phyloP scores from a whole-genome alignment of 2,797 vertebrate genomes.

The Sandelia bainsii region DNA sequence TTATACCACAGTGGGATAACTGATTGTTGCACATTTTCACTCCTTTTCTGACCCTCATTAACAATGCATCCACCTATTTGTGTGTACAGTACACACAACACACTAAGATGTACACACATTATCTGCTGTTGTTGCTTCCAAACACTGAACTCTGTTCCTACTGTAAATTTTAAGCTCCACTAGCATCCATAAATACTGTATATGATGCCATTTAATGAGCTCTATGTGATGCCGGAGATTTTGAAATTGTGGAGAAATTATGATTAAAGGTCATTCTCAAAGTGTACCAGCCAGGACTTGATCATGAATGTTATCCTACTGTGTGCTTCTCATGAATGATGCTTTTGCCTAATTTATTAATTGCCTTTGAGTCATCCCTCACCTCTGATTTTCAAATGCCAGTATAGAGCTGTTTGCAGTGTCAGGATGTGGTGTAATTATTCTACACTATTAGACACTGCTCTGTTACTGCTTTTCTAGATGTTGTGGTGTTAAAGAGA shows the following conservation, averaged over 20 bases:
- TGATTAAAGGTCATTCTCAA: conserved; percentile 45
- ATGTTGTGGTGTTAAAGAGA: conserved; percentile 22
- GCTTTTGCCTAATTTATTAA: conserved; percentile 34
- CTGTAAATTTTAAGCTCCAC: conserved; percentile 8
- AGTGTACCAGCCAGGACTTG: conserved; percentile 24
- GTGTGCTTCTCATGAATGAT: conserved; percentile 41
- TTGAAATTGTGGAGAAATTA: conserved; percentile 33
- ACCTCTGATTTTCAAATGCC: conserved; percentile 27
- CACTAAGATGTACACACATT: conserved; percentile 13
- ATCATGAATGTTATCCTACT: conserved; percentile 30
- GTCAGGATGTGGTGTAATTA: conserved; percentile 15
- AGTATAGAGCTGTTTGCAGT: conserved; percentile 12
- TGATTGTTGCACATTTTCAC: conserved; percentile 33
- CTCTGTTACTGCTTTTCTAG: background rate
- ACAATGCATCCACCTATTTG: conserved; percentile 51
- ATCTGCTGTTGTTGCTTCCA: conserved; percentile 27
- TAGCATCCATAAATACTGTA: conserved; percentile 42
- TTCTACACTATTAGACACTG: conserved; percentile 18
- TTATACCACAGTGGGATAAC: conserved; percentile 34
- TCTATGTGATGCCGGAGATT: conserved; percentile 36
- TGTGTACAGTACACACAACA: background rate
- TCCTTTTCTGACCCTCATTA: conserved; percentile 53
- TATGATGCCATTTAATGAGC: conserved; percentile 36
- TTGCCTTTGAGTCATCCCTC: conserved; percentile 30
- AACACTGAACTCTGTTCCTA: conserved; percentile 17